A percentile compares a stretch with the other conserved stretches of the same genome.
Evolutionary conservation across 2,888 invertebrate genomes (phyloP).

Genomic region (Epiblema foenella): DNA sequence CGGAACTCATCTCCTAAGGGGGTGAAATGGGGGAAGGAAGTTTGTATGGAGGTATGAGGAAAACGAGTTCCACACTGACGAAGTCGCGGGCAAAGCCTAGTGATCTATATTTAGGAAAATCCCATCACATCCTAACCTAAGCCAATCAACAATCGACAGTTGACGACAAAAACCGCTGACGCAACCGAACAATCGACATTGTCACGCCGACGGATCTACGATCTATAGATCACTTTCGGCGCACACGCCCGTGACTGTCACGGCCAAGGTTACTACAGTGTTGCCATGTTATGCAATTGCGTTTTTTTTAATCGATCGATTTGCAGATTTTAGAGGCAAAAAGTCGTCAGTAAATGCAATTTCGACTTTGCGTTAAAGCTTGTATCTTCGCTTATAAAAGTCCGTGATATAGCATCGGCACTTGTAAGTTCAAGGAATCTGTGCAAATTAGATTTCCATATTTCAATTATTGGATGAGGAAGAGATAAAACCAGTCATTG

Average conservation of each 20-base stretch:
- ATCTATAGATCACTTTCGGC: constrained; percentile 62
- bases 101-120: not conserved
- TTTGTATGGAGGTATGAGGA: too few species aligned
- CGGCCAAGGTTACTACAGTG: constrained; percentile 63
- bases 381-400: too few species aligned
- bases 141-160: not conserved
- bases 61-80: not conserved
- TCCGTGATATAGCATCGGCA: too few species aligned
- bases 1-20: too few species aligned
- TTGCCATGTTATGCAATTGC: constrained; percentile 47
- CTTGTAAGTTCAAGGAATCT: too few species aligned
- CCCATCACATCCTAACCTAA: constrained; percentile 4
- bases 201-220: constrained; percentile 53
- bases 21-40: too few species aligned
- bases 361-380: too few species aligned
- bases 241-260: constrained; percentile 58
- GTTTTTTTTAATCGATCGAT: not conserved
- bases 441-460: too few species aligned
- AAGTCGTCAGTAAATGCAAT: not conserved
- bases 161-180: constrained; percentile 33
- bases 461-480: too few species aligned
- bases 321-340: constrained; percentile 6
- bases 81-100: too few species aligned
- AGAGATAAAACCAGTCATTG: too few species aligned
- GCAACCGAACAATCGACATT: constrained; percentile 43